Evolutionary conservation across 1,140 invertebrate genomes (phyloP).

Genomic region (Drosophila lacertosa): DNA sequence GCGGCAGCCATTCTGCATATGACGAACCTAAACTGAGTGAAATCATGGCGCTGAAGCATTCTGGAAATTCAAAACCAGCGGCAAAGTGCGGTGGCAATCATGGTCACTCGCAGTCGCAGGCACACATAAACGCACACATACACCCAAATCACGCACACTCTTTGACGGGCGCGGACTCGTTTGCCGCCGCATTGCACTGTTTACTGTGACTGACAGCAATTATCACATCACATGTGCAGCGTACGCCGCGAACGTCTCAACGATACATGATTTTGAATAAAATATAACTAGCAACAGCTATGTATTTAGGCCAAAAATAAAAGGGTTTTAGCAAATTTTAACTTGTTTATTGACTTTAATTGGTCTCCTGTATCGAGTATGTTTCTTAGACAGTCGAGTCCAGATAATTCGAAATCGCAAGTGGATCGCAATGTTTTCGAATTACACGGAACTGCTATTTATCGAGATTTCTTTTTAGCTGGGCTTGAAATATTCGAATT

Average conservation of each 20-base stretch:
- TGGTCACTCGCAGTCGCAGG: background rate
- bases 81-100: constrained; percentile 45
- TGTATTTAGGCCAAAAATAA: no score
- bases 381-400: no score
- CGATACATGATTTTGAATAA: background rate
- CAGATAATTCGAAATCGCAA: no score
- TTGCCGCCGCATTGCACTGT: constrained; percentile 21
- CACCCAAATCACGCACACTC: background rate
- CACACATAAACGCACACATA: constrained; percentile 4
- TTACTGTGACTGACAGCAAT: constrained; percentile 68
- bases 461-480: no score
- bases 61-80: constrained; percentile 24
- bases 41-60: constrained; percentile 32
- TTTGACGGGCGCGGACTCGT: constrained; percentile 1
- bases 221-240: constrained; percentile 34
- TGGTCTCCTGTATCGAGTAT: no score
- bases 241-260: background rate
- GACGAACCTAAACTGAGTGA: constrained; percentile 71
- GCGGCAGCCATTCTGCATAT: constrained; percentile 45
- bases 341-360: no score
- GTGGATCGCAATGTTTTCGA: no score
- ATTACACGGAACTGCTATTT: no score
- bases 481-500: no score
- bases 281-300: background rate
- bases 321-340: no score